Evolutionary conservation across 2,113 vertebrate species (phyloP).

Genomic region (Chaetops frenatus): DNA sequence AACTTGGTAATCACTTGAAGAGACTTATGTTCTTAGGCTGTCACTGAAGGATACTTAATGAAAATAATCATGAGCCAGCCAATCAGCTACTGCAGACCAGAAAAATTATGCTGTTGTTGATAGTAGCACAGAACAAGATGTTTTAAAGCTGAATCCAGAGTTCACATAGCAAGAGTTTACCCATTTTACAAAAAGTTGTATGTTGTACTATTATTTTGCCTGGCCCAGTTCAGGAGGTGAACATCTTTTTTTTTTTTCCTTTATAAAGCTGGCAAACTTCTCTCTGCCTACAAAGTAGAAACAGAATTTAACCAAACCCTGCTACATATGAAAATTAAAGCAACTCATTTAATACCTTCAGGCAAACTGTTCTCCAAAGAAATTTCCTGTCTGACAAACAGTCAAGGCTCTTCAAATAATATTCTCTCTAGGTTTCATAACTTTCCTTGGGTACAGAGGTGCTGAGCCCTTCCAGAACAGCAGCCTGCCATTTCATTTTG

Average conservation of each 20-base stretch:
- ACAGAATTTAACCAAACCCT: background rate
- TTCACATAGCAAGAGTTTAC: background rate
- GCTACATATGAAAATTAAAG: background rate
- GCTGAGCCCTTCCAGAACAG: background rate
- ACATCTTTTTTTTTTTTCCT: background rate
- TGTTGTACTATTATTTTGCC: background rate
- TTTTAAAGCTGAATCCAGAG: background rate
- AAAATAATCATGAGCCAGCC: background rate
- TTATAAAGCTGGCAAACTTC: background rate
- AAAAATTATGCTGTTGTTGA: background rate
- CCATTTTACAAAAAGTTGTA: background rate
- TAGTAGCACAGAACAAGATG: background rate
- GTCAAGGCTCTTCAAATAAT: background rate
- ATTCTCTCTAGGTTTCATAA: background rate
- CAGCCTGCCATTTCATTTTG: background rate
- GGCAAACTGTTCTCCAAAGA: background rate
- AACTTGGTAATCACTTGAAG: background rate
- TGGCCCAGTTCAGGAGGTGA: background rate
- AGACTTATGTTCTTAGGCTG: slow-evolving; percentile 28
- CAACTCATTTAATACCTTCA: background rate
- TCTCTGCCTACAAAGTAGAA: background rate
- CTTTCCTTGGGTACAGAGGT: background rate
- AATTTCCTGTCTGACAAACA: background rate
- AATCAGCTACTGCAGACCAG: background rate
- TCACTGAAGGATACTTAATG: background rate